These are phyloP conservation scores for Hydropsyche betteni DNA, from an alignment of 2,888 invertebrate species.

Conservation along the genomic window DNA sequence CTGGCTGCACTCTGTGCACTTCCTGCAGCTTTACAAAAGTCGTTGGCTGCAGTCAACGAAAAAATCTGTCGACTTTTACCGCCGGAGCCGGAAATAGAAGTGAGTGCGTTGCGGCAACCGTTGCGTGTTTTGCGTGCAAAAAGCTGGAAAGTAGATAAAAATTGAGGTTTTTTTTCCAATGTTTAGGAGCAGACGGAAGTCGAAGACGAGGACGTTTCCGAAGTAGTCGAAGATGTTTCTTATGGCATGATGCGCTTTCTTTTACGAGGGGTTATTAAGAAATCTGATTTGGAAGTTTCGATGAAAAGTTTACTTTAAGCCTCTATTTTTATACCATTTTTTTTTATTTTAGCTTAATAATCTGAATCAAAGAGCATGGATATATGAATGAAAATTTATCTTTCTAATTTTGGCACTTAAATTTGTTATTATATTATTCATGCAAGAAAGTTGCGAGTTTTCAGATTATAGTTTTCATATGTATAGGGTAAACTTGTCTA, in stretches of 20 bases:
- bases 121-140: background rate
- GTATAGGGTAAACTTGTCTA: background rate
- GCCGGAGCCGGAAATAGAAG: conserved; percentile 29
- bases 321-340: background rate
- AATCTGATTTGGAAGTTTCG: background rate
- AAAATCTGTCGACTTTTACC: conserved; percentile 48
- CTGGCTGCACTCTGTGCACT: conserved; percentile 46
- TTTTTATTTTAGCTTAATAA: too few species aligned
- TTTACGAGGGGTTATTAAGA: background rate
- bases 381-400: background rate
- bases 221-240: conserved; percentile 21
- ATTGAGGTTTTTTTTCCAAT: conserved; percentile 6
- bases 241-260: conserved; percentile 16
- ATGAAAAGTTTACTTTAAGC: background rate
- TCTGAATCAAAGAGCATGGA: background rate
- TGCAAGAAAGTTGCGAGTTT: too few species aligned
- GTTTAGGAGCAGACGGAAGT: conserved; percentile 14
- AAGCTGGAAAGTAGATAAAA: background rate
- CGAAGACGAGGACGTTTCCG: conserved; percentile 24
- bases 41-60: conserved; percentile 49
- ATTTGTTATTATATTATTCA: too few species aligned
- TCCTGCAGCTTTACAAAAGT: conserved; percentile 50
- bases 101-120: background rate
- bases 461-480: background rate
- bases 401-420: too few species aligned